Evolutionary conservation across 2,113 vertebrate genomes (phyloP), one percentile per base, ranked within the genome.

Genomic region (Verasper variegatus): DNA sequence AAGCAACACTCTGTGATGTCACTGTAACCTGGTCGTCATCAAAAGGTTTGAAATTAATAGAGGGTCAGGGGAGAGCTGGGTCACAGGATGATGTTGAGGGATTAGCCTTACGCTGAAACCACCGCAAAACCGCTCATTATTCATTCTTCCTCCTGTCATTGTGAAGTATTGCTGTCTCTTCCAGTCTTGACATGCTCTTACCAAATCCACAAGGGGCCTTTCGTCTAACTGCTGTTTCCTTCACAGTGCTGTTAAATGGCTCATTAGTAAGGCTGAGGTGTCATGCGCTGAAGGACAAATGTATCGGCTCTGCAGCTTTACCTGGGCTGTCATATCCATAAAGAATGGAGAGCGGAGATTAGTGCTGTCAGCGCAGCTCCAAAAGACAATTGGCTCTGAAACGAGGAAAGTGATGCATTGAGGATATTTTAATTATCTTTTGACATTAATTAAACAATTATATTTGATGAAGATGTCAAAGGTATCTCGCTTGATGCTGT

Each of bases 81-180:
- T 37, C 55, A 42, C 27, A 62, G 40, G 70, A 78, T 72, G 82
- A 74, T 73, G 55, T 69, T 71, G 70, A 78, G 84, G 83, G 86
- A 93, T 92, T 88, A 90, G 83, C 71, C 40, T 31, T 31, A 31
- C 31, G 7, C 31, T 84, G 47, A 86, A 86, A 89, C 66, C 78
- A 58, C 74, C 67, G 15, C 31, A 71, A 83, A 73, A 74, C 68
- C 56, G 65, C 66, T 88, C 86, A 88, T 91, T 92, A 86, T 87
- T 94, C 86, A 92, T 91, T 88, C 86, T 83, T 81, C 66, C 76
- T 82, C 78, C 82, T 89, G 91, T 92, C 93, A 93, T 75, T 79
- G 81, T 92, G 89, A 93, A 72, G 75, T 69, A 92, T 94, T 88
- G 86, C 89, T 80, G 71, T 81, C 83, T 86, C 73, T 76, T 62